Conservation (phyloP, 2,888 invertebrate species). For the Malthinus seriepunctatus region DNA sequence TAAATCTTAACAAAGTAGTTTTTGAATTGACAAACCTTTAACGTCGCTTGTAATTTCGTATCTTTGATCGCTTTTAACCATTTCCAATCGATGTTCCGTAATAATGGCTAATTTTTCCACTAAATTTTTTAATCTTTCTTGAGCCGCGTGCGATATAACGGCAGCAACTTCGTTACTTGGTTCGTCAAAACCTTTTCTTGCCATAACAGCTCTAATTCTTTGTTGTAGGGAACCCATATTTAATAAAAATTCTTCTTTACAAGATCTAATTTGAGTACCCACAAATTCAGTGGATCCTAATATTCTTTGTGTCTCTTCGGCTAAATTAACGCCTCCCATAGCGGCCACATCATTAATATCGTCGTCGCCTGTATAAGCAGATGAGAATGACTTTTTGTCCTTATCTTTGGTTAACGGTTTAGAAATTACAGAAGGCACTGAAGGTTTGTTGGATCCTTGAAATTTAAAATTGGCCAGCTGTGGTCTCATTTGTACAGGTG, state of each 20-base stretch:
- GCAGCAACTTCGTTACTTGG: slow-evolving; percentile 85
- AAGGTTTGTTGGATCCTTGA: slow-evolving; percentile 56
- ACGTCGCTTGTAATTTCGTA: slow-evolving; percentile 70
- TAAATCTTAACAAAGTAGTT: too few relatives aligned
- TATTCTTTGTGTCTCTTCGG: slow-evolving; percentile 94
- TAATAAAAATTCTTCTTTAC: slow-evolving; percentile 91
- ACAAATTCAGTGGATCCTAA: slow-evolving; percentile 80
- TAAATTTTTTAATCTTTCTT: slow-evolving; percentile 89
- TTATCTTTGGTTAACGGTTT: slow-evolving; percentile 74
- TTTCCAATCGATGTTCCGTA: slow-evolving; percentile 93
- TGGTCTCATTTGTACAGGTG: slow-evolving; percentile 48
- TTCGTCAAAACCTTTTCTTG: slow-evolving; percentile 81
- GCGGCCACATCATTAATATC: slow-evolving; percentile 99
- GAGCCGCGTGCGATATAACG: slow-evolving; percentile 90
- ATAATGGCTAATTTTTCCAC: slow-evolving; percentile 90
- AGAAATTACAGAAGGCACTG: slow-evolving; percentile 58
- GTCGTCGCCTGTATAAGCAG: slow-evolving; percentile 67
- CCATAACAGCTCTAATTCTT: slow-evolving; percentile 75
- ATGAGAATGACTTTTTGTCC: slow-evolving; percentile 70
- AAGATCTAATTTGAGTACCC: slow-evolving; percentile 79
- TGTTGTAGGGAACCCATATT: slow-evolving; percentile 76
- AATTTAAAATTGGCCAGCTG: slow-evolving; percentile 51
- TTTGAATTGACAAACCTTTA: slow-evolving; percentile 49
- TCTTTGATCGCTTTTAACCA: slow-evolving; percentile 85
- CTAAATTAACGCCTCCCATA: slow-evolving; percentile 98